These are phyloP conservation scores for Drosophila tropicalis DNA, from an alignment of 1,140 invertebrate species.

Conservation along the genomic window DNA sequence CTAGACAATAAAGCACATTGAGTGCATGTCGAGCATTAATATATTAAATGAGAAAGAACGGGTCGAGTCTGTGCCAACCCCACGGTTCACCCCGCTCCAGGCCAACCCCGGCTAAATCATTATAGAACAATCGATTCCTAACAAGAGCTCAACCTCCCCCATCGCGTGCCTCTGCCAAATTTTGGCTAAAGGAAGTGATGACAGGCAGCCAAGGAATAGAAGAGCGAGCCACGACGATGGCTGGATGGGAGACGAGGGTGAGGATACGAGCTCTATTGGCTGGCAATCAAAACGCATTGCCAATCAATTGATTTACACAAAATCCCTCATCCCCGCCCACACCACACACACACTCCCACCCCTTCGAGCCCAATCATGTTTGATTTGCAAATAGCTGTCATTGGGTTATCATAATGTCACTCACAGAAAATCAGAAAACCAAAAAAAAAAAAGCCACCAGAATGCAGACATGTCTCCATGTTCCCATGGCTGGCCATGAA, in stretches of 20 bases:
- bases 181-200: constrained; percentile 29
- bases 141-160: background rate
- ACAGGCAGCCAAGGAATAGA: background rate
- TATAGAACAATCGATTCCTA: constrained; percentile 12
- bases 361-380: constrained; percentile 36
- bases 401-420: constrained; percentile 68
- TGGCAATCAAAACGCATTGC: constrained; percentile 77
- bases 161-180: constrained; percentile 63
- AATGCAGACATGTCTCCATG: background rate
- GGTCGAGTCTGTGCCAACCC: constrained; percentile 7
- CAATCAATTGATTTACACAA: constrained; percentile 78
- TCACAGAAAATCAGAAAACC: constrained; percentile 23
- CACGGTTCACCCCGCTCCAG: background rate
- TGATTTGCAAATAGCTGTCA: constrained; percentile 75
- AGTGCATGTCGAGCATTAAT: constrained; percentile 68
- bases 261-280: constrained; percentile 14
- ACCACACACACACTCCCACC: background rate
- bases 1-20: constrained; percentile 59
- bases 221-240: background rate
- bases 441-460: background rate
- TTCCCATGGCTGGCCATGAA: constrained; percentile 2
- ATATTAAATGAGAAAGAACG: constrained; percentile 50
- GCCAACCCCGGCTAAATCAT: background rate
- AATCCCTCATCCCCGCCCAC: constrained; percentile 17
- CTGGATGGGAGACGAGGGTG: background rate